Evolutionary conservation across 2,888 invertebrate genomes (phyloP), one percentile per base, ranked within the genome.

Genomic region (Drosophila rubida): DNA sequence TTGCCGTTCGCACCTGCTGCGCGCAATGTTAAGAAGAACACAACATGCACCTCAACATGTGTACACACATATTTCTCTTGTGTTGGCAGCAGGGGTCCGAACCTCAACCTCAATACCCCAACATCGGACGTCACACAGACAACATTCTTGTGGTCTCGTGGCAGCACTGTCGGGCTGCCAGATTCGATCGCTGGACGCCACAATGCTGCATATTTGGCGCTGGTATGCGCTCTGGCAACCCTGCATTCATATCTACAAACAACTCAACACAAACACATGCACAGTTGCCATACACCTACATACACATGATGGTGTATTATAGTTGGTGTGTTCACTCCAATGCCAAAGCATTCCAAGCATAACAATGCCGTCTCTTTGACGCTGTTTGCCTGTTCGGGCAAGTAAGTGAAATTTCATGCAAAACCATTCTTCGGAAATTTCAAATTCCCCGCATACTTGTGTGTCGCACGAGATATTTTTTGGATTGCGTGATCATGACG

Each of bases 381-480:
- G 78, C 87, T 90, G 90, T 35, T 83, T 67, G 76, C 90, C 90
- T 90, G 88, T 80, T 90, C 85, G 73, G 79, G 80, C 79, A 79
- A 81, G 80, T 78, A 83, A 87, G 80, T 87, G 89, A 88, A 90
- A 90, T 90, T 89, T 88, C 90, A 90, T 88, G 88, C 89, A 89
- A 82, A 80, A 86, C 87, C 81, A 89, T 88, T 90, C 88, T 84
- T 88, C 80, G 88, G 76, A 90, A 81, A 87, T 89, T 90, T 90
- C 74, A 77, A 90, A 90, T 90, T 90, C 90, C 88, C 89, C 86
- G 72, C 90, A 90, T 83, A 81, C 62, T 81, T 87, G 62, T 60
- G 68, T 78, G 82, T 79, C 79, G 76, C 62, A 69, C 55, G 50
- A 45, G 61, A 61, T 45, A 54, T 57, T 66, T 48, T 64, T 62